Conservation (phyloP, 2,797 vertebrate genomes). For the Crenichthys baileyi region DNA sequence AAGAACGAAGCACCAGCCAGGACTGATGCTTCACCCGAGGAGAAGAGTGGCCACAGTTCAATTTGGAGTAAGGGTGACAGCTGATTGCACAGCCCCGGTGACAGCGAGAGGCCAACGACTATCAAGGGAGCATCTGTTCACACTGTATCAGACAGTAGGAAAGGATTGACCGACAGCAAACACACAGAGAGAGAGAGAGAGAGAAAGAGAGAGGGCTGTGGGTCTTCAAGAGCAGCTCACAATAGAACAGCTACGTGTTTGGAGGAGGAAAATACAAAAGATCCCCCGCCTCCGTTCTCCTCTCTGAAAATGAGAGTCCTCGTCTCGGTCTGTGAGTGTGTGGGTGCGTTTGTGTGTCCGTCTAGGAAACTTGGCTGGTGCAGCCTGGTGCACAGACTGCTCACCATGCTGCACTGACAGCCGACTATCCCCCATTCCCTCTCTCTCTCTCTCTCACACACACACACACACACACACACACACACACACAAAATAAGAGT, state of each 20-base stretch:
- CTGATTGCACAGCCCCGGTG: conserved; percentile 90
- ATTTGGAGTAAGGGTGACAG: conserved; percentile 88
- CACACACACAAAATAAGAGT: conserved; percentile 41
- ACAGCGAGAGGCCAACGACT: conserved; percentile 85
- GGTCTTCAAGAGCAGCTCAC: conserved; percentile 74
- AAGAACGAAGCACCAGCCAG: conserved; percentile 58
- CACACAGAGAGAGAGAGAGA: conserved; percentile 39
- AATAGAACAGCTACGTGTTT: conserved; percentile 73
- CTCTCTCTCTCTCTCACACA: not conserved
- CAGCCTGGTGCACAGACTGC: conserved; percentile 70
- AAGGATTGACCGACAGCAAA: conserved; percentile 51
- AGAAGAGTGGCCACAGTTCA: conserved; percentile 75
- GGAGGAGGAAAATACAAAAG: conserved; percentile 74
- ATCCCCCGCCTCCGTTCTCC: conserved; percentile 68
- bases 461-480: not conserved
- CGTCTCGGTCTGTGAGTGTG: conserved; percentile 68
- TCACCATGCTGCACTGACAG: conserved; percentile 73
- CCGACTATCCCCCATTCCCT: conserved; percentile 48
- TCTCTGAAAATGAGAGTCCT: conserved; percentile 71
- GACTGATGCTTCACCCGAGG: conserved; percentile 87
- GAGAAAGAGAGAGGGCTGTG: conserved; percentile 34
- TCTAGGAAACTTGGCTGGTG: conserved; percentile 77
- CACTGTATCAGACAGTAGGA: conserved; percentile 66
- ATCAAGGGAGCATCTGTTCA: conserved; percentile 88
- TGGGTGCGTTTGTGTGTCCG: conserved; percentile 73